phyloP scores from a whole-genome alignment of 2,888 invertebrate species.

The Calliphora vomitoria region DNA sequence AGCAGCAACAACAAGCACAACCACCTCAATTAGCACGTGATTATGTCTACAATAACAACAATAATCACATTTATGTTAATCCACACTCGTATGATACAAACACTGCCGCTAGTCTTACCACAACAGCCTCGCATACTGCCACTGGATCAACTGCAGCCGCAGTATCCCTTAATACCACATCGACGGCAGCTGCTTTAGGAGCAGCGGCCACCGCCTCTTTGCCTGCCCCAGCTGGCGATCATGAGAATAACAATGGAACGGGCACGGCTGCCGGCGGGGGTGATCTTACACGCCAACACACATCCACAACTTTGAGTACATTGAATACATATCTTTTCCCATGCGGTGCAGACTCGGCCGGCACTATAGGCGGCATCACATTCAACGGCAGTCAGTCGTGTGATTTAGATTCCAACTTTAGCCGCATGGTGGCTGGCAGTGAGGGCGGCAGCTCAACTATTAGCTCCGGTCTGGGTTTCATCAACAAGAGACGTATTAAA shows the following conservation, averaged over 20 bases:
- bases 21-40: constrained; percentile 66
- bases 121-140: constrained; percentile 75
- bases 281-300: constrained; percentile 78
- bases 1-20: constrained; percentile 73
- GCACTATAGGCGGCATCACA: constrained; percentile 79
- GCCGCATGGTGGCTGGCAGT: constrained; percentile 83
- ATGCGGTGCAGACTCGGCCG: constrained; percentile 79
- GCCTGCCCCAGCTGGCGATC: constrained; percentile 49
- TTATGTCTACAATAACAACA: constrained; percentile 77
- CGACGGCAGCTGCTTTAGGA: constrained; percentile 65
- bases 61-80: constrained; percentile 83
- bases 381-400: constrained; percentile 81
- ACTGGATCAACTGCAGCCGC: constrained; percentile 78
- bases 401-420: constrained; percentile 83
- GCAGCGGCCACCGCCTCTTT: constrained; percentile 47
- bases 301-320: constrained; percentile 82
- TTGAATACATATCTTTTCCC: constrained; percentile 84
- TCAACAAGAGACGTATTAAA: constrained; percentile 80
- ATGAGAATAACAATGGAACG: constrained; percentile 76
- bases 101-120: constrained; percentile 80
- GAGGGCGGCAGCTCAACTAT: constrained; percentile 71
- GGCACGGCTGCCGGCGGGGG: constrained; percentile 71
- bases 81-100: constrained; percentile 83
- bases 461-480: constrained; percentile 79
- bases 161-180: constrained; percentile 53